Base-by-base conservation (phyloP, 92 coral and sea anemone species). In the Actinostola sp. region DNA sequence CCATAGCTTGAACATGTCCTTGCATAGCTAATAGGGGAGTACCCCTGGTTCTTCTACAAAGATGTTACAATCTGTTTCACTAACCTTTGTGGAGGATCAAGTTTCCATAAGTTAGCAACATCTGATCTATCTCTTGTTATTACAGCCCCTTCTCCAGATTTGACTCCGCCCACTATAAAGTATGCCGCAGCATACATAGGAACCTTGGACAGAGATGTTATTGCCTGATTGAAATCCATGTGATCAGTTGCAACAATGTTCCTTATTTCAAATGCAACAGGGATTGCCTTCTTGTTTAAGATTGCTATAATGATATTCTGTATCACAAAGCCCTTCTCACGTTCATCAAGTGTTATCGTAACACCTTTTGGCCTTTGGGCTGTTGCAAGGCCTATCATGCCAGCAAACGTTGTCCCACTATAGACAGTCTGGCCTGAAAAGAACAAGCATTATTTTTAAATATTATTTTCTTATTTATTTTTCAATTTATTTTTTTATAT, bases 321-420 rank as follows among this genome's bases (percentile, higher is more conserved):
- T 89, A 96, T 90, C 12, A 86, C 1, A 43, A 39, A 76, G n/a
- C 97, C 96, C 59, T 66, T 33, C 63, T 92, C 91, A n/a, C 97
- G 73, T 56, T 89, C 96, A 77, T 92, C 87, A 45, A 91, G 64
- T 32, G 90, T 61, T 49, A 92, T 79, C 8, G 96, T 92, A n/a
- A 86, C 44, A 26, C 81, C 86, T 23, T 76, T 70, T 3, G 96
- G 92, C 41, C 67, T 73, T 63, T 92, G 97, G 20, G 92, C 97
- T 39, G 97, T 92, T 49, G 84, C 50, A 29, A 92, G 75, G 19
- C 97, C 97, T 36, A 92, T 77, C 65, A 82, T 76, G 23, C 97
- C 95, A 42, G 88, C 92, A 83, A 86, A 89, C 21, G 87, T 84
- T 21, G 83, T 88, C 19, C 96, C 97, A 70, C 92, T 86, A 83